Evolutionary conservation across 2,797 vertebrate genomes (phyloP).

Genomic region (Alcedo atthis): DNA sequence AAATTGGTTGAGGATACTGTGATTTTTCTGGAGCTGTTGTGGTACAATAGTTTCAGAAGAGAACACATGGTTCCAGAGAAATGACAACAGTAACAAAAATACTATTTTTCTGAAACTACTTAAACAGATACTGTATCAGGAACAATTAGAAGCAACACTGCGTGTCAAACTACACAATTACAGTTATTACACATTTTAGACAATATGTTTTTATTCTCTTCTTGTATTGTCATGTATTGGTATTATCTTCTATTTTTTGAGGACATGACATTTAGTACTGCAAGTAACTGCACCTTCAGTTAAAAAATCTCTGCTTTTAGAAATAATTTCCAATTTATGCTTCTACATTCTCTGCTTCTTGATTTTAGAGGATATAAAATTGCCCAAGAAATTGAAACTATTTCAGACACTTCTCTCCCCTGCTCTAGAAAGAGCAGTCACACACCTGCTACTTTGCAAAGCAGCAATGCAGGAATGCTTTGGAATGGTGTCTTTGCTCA

Average conservation of each 20-base stretch:
- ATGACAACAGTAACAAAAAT: too few species aligned
- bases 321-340: background rate
- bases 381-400: background rate
- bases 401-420: background rate
- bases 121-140: background rate
- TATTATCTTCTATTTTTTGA: background rate
- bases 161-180: background rate
- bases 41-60: background rate
- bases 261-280: background rate
- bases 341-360: background rate
- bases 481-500: background rate
- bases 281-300: background rate
- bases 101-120: background rate
- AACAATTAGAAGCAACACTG: background rate
- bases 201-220: background rate
- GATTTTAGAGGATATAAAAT: background rate
- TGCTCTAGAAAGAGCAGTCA: background rate
- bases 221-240: background rate
- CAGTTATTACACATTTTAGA: background rate
- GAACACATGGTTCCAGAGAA: too few species aligned
- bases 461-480: background rate
- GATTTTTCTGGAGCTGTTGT: background rate
- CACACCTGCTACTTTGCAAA: background rate
- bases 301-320: background rate
- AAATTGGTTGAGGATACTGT: background rate